Evolutionary conservation across 2,797 vertebrate genomes (phyloP), one percentile per base, ranked within the genome.

Genomic region (Propithecus perrieri): DNA sequence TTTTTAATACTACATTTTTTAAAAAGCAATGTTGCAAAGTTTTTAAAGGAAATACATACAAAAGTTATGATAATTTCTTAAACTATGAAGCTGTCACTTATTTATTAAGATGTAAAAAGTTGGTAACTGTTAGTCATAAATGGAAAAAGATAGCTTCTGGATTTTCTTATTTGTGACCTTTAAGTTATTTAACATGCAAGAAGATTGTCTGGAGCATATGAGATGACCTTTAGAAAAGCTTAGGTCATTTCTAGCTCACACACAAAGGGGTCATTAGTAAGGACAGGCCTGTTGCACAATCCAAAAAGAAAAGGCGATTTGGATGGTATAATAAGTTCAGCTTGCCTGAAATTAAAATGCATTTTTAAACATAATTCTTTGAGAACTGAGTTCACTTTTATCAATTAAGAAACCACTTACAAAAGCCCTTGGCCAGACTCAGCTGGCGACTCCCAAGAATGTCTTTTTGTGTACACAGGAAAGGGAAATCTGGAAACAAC

Each of bases 351-450:
- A 78, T 94, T 89, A n/a, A 97, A 85, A 96, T 78, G 94, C 57
- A 96, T 97, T 97, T 98, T 98, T 97, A 94, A 94, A 85, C 89
- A 57, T 81, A 72, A 57, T 93, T 97, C 80, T 89, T 87, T 96
- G 86, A 28, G 67, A 95, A 18, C 43, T 86, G 15, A 75, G n/a
- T 85, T 96, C 96, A 55, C 38, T 97, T 97, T 63, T 30, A 83
- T 93, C 81, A 95, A 50, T 95, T 75, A 97, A 71, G 53, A 97
- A 97, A 85, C 20, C 24, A 65, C 88, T 96, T 84, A 97, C 71
- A 97, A 55, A 97, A 96, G 57, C 8, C 14, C 63, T 97, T 97
- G 95, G 94, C 89, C 61, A 38, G 43, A 50, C 7, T 89, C 76
- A 55, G 85, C 74, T 94, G 48, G 38, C 92, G 89, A 94, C 57